Evolutionary conservation across 2,888 invertebrate species (phyloP).

Genomic region (Polyommatus icarus): DNA sequence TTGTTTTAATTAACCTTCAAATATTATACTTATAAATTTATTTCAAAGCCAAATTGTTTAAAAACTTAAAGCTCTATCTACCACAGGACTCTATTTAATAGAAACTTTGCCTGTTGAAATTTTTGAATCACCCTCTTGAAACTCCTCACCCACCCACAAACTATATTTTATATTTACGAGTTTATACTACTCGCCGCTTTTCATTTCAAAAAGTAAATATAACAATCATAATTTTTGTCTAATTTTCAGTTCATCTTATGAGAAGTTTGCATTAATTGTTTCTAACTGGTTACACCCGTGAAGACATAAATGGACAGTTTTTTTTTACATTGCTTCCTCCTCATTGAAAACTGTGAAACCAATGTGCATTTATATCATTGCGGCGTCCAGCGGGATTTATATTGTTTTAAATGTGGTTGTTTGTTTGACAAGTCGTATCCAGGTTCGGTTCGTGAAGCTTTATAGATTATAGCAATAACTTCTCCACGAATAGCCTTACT

Average conservation of each 20-base stretch:
- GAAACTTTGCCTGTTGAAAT: not conserved
- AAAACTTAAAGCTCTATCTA: not conserved
- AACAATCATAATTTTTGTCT: not conserved
- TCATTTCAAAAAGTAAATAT: too few species aligned
- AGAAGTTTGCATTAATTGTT: not conserved
- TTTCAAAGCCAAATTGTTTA: not conserved
- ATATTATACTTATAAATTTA: not conserved
- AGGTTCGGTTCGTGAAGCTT: slow-evolving; percentile 32
- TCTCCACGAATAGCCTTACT: too few species aligned
- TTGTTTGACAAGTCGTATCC: slow-evolving; percentile 6
- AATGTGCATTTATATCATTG: not conserved
- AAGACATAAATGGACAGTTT: not conserved
- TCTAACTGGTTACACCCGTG: not conserved
- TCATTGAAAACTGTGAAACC: not conserved
- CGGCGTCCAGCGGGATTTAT: not conserved
- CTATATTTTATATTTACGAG: not conserved
- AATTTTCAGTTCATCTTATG: too few species aligned
- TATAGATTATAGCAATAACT: not conserved
- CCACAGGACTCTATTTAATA: not conserved
- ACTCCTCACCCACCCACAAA: too few species aligned
- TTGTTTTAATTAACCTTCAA: not conserved
- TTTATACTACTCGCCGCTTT: too few species aligned
- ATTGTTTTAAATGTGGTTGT: not conserved
- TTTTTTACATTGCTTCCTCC: not conserved
- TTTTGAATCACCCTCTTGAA: not conserved